Percentiles rank a stretch among this genome's conserved stretches.
These are phyloP conservation scores for Cirrhinus mrigala DNA, from an alignment of 2,797 vertebrate genomes.

Conservation along the genomic window DNA sequence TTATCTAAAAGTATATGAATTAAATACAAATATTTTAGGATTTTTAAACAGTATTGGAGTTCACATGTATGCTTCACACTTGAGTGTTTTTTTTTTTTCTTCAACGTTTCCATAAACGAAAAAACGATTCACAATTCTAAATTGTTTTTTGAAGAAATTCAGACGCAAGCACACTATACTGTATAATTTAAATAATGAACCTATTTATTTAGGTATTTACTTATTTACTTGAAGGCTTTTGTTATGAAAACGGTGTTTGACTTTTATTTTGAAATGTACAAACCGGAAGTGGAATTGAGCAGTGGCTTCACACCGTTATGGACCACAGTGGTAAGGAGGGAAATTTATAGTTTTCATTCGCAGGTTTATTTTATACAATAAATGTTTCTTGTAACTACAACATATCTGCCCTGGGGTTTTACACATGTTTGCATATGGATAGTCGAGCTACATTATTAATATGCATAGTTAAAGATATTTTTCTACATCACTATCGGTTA, in stretches of 20 bases:
- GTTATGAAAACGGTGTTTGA: neutral
- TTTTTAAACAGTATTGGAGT: neutral
- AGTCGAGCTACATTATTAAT: neutral
- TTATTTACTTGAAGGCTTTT: neutral
- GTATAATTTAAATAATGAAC: neutral
- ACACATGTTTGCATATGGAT: neutral
- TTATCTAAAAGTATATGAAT: neutral
- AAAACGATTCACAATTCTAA: neutral
- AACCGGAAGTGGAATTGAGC: constrained; percentile 18
- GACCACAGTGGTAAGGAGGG: constrained; percentile 62
- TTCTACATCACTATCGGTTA: neutral
- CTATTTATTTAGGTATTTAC: neutral
- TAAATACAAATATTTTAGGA: neutral
- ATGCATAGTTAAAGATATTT: neutral
- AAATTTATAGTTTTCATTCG: constrained; percentile 41
- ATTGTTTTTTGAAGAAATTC: neutral
- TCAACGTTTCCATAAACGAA: neutral
- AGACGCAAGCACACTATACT: neutral
- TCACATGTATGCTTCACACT: neutral
- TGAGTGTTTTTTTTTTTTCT: neutral
- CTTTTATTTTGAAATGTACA: constrained; percentile 52
- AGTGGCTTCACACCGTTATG: constrained; percentile 46
- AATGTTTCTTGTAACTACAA: neutral
- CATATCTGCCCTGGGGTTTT: neutral
- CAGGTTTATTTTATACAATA: neutral